These are phyloP conservation scores for Zaprionus vittiger DNA, from an alignment of 1,140 invertebrate genomes.

Conservation along the genomic window DNA sequence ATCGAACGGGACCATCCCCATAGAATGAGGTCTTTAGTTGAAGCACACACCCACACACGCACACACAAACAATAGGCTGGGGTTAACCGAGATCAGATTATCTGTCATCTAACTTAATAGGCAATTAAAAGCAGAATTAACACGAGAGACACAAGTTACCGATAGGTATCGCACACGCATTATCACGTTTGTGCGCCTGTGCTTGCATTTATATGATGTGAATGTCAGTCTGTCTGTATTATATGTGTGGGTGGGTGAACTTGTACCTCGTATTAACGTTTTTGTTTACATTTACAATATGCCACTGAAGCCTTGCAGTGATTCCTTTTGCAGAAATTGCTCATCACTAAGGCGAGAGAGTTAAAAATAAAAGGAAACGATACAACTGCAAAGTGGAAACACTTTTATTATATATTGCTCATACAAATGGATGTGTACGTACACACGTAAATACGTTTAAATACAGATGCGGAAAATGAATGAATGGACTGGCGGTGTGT, in stretches of 20 bases:
- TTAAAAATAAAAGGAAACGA: conserved; percentile 1
- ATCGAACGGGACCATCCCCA: neutral
- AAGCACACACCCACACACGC: neutral
- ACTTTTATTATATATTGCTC: neutral
- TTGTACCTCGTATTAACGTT: conserved; percentile 4
- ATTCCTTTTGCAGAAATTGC: neutral
- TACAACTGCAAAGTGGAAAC: conserved; percentile 5
- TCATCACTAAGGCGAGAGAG: neutral
- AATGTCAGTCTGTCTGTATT: neutral
- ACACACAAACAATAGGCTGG: neutral
- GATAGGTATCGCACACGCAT: conserved; percentile 3
- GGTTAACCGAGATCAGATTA: neutral
- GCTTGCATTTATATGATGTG: neutral
- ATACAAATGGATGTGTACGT: conserved; percentile 6
- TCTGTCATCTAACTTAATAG: conserved; percentile 5
- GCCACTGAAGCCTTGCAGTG: neutral
- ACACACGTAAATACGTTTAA: conserved; percentile 6
- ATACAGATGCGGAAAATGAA: conserved; percentile 6
- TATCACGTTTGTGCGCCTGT: conserved; percentile 1
- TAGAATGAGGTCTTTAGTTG: neutral
- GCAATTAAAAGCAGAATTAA: conserved; percentile 2
- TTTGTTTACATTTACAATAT: conserved; percentile 16
- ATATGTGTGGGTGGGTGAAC: conserved; percentile 1
- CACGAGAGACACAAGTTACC: neutral
- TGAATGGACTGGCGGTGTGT: neutral